Percentiles rank a stretch among this genome's conserved stretches.
Conservation (phyloP, 2,113 vertebrate genomes). For the Anser cygnoides region DNA sequence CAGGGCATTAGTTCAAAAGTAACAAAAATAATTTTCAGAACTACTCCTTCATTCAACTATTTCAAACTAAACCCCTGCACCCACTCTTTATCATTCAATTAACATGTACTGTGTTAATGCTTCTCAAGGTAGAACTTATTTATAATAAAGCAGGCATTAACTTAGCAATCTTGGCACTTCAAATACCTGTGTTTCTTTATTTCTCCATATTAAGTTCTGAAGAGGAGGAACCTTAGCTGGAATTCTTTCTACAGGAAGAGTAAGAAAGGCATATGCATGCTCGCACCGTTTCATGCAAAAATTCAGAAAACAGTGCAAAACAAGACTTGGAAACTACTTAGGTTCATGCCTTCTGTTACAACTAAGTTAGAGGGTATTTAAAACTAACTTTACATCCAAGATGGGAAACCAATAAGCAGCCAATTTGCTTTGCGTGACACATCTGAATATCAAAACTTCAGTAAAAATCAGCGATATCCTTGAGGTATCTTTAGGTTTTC, state of each 20-base stretch:
- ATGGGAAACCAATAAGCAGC: constrained; percentile 72
- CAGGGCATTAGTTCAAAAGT: constrained; percentile 66
- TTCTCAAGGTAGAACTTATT: constrained; percentile 72
- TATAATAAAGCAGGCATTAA: constrained; percentile 75
- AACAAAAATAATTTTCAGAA: constrained; percentile 64
- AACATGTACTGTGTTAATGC: constrained; percentile 61
- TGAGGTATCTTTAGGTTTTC: constrained; percentile 97
- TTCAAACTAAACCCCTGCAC: constrained; percentile 71
- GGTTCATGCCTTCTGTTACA: constrained; percentile 73
- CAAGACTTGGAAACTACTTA: constrained; percentile 61
- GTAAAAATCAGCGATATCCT: constrained; percentile 74
- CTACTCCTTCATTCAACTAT: constrained; percentile 72
- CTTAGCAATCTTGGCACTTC: constrained; percentile 76
- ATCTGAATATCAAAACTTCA: constrained; percentile 52
- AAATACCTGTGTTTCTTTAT: constrained; percentile 65
- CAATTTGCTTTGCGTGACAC: constrained; percentile 70
- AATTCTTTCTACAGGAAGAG: constrained; percentile 71
- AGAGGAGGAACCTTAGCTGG: constrained; percentile 58
- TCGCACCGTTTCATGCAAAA: constrained; percentile 66
- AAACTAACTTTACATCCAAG: constrained; percentile 70
- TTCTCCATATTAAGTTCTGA: constrained; percentile 68
- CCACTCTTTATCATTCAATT: constrained; percentile 52
- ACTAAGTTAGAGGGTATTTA: constrained; percentile 69
- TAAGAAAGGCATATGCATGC: constrained; percentile 70
- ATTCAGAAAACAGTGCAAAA: constrained; percentile 65